These are phyloP conservation scores for Macquaria ambigua DNA, from an alignment of 2,113 vertebrate species.

Conservation along the genomic window DNA sequence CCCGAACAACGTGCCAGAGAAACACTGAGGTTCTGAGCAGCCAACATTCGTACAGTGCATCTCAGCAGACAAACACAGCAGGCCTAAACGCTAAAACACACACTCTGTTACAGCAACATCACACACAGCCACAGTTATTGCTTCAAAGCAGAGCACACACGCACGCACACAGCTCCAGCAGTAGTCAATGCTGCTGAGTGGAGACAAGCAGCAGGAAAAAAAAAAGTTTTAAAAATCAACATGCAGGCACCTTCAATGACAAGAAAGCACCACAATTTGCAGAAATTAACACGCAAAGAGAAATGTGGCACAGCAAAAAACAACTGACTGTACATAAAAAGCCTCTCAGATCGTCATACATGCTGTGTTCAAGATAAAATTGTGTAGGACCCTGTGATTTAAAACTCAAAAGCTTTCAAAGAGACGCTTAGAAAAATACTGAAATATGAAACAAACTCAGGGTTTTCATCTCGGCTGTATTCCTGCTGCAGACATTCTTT, in stretches of 20 bases:
- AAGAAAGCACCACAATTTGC: constrained; percentile 62
- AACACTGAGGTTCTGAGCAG: constrained; percentile 53
- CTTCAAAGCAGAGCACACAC: constrained; percentile 63
- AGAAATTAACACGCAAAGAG: constrained; percentile 55
- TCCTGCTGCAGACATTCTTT: constrained; percentile 80
- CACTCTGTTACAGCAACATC: constrained; percentile 53
- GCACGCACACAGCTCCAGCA: constrained; percentile 42
- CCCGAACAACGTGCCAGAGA: constrained; percentile 21
- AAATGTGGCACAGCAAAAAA: constrained; percentile 60
- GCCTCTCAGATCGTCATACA: constrained; percentile 30
- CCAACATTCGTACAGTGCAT: constrained; percentile 42
- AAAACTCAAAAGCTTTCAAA: constrained; percentile 47
- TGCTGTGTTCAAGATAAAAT: constrained; percentile 57
- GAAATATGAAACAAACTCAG: constrained; percentile 43
- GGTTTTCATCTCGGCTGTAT: constrained; percentile 44
- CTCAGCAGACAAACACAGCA: constrained; percentile 47
- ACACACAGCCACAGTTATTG: constrained; percentile 72
- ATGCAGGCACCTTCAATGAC: constrained; percentile 57
- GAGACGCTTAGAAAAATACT: constrained; percentile 58
- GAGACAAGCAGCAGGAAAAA: constrained; percentile 56
- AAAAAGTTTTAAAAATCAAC: constrained; percentile 10
- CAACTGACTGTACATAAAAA: constrained; percentile 29
- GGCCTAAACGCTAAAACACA: constrained; percentile 47
- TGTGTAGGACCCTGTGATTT: constrained; percentile 31
- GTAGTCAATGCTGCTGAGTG: constrained; percentile 57